Conservation (phyloP, 2,888 invertebrate species). For the Cephus runcator region DNA sequence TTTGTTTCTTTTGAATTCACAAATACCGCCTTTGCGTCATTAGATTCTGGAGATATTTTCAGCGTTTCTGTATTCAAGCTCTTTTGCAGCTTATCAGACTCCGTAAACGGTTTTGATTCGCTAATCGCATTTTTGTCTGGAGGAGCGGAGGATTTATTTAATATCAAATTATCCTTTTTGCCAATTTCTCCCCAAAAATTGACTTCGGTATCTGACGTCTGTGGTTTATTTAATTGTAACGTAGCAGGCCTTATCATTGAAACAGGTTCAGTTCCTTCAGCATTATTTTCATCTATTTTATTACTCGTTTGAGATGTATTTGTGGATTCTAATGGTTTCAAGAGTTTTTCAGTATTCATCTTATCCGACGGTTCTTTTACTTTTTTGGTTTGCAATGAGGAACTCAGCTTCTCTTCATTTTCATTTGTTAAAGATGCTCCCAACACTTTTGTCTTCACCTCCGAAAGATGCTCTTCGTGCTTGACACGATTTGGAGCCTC, state of each 20-base stretch:
- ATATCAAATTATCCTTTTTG: not conserved
- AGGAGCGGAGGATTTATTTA: not conserved
- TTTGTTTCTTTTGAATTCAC: not conserved
- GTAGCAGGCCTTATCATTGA: not conserved
- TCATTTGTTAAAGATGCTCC: constrained; percentile 8
- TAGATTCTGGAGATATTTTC: not conserved
- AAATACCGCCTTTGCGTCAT: not conserved
- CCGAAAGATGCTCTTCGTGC: not conserved
- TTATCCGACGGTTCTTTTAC: not conserved
- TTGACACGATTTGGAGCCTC: not conserved
- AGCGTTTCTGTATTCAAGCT: not conserved
- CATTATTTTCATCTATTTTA: constrained; percentile 16
- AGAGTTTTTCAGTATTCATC: not conserved
- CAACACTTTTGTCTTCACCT: constrained; percentile 10
- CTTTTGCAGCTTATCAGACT: not conserved
- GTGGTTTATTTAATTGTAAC: not conserved
- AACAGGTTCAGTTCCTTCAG: not conserved
- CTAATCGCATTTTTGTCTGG: not conserved
- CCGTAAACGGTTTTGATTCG: not conserved
- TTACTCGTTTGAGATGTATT: constrained; percentile 16
- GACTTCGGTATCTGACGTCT: not conserved
- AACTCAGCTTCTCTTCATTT: constrained; percentile 20
- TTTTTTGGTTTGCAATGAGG: not conserved
- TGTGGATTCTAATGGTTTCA: not conserved
- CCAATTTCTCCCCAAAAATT: not conserved